A percentile compares a stretch with the other conserved stretches of the same genome.
Conservation (phyloP, 2,797 vertebrate species). For the Typhlichthys eigenmanni region DNA sequence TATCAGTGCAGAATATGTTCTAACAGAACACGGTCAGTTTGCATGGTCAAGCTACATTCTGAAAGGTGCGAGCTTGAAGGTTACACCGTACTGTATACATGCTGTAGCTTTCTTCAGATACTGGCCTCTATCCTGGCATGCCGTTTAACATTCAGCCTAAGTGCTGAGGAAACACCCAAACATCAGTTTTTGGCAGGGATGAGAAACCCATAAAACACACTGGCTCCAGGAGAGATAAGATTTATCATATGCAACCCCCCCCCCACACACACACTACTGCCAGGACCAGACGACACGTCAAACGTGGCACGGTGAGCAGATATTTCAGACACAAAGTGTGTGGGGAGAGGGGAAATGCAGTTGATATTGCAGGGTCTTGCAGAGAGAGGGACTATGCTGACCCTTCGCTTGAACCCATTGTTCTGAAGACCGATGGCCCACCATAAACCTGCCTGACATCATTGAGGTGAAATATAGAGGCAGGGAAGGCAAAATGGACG, state of each 20-base stretch:
- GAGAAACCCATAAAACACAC: constrained; percentile 64
- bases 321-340: constrained; percentile 69
- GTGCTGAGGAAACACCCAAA: constrained; percentile 49
- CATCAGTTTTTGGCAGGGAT: constrained; percentile 52
- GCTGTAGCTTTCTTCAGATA: constrained; percentile 19
- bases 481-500: constrained; percentile 34
- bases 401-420: constrained; percentile 62
- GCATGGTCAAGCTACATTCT: constrained; percentile 4
- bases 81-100: neutral
- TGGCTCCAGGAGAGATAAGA: constrained; percentile 22
- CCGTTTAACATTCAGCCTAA: constrained; percentile 54
- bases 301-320: constrained; percentile 63
- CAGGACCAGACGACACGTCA: constrained; percentile 73
- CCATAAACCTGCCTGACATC: constrained; percentile 68
- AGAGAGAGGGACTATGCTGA: constrained; percentile 39
- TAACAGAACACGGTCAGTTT: neutral
- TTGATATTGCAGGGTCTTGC: constrained; percentile 47
- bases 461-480: constrained; percentile 61
- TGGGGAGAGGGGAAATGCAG: constrained; percentile 21
- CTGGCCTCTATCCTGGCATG: constrained; percentile 9
- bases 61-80: constrained; percentile 9
- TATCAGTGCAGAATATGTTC: too few relatives aligned
- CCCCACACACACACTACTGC: constrained; percentile 24
- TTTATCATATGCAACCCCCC: constrained; percentile 47
- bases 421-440: constrained; percentile 70